Conservation (phyloP, 2,797 vertebrate species). For the Prunella strophiata region DNA sequence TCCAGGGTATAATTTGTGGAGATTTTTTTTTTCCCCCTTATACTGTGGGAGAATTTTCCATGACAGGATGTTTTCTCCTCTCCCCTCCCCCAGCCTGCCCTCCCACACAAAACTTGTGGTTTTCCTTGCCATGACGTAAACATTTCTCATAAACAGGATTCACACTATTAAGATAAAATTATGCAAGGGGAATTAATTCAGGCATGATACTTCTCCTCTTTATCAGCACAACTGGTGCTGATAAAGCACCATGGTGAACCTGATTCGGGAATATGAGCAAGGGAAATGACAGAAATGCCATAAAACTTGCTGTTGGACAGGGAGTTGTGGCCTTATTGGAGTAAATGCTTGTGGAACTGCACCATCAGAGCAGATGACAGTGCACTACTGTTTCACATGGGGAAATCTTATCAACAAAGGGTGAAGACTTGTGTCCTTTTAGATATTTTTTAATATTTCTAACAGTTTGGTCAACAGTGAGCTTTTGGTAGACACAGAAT, state of each 20-base stretch:
- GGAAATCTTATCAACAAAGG: neutral
- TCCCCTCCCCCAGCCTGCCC: neutral
- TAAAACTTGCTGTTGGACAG: neutral
- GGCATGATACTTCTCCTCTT: neutral
- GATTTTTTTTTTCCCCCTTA: neutral
- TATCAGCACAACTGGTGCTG: neutral
- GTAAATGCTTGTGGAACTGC: neutral
- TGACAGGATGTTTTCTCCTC: neutral
- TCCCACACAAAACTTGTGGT: neutral
- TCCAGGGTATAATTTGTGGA: neutral
- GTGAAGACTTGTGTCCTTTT: neutral
- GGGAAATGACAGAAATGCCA: neutral
- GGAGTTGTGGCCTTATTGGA: neutral
- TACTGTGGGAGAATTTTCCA: neutral
- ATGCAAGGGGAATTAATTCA: neutral
- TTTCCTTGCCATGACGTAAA: neutral
- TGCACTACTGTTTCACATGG: neutral
- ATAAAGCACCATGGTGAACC: neutral
- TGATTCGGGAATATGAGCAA: neutral
- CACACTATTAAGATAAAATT: neutral
- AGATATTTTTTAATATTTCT: neutral
- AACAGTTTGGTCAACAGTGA: neutral
- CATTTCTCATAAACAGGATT: neutral
- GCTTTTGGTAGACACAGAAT: neutral
- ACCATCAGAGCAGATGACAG: neutral